Evolutionary conservation across 1,140 invertebrate species (phyloP), one percentile per base, ranked within the genome.

Genomic region (Papilio dardanus): DNA sequence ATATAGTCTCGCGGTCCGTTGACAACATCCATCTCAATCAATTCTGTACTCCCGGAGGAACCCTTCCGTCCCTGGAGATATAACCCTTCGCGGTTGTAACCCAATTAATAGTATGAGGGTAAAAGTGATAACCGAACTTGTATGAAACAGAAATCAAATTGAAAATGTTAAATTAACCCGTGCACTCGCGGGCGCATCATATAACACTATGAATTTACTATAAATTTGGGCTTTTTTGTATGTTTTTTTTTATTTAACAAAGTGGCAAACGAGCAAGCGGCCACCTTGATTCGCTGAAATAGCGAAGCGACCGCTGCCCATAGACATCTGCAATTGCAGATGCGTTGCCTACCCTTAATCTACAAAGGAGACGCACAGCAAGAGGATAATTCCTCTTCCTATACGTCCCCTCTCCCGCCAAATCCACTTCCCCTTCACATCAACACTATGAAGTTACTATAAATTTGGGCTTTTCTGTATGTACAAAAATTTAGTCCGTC

Each of bases 11-110:
- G 8, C 50, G 1, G 16, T 14, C 69, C 37, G 69, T 50, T 50
- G 69, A 71, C 69, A 71, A 50, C 69, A 71, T 71, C 69, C 69
- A 71, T 71, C 69, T 54, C 69, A 71, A 71, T 71, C 69, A 71
- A 71, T 71, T 30, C 69, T 31, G 24, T 62, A 28, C 12, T 62
- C 54, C 54, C 54, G 24, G 54, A 62, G 28, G 40, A 71, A 71
- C 69, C 69, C 69, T 71, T 50, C 28, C 21, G 40, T 71, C 69
- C 69, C 69, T 42, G 14, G 69, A 50, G 69, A 21, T 3, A 28
- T 16, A 42, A 42, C 68, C 68, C 68, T 71, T 42, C 40, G 37
- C 24, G 68, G 68, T 46, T 42, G 42, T 71, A 71, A 71, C 69
- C 69, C 69, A 71, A 71, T 71, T 71, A 71, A 46, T 71, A 31